These are phyloP conservation scores for Eupeodes corollae DNA, from an alignment of 1,140 invertebrate genomes.

Conservation along the genomic window DNA sequence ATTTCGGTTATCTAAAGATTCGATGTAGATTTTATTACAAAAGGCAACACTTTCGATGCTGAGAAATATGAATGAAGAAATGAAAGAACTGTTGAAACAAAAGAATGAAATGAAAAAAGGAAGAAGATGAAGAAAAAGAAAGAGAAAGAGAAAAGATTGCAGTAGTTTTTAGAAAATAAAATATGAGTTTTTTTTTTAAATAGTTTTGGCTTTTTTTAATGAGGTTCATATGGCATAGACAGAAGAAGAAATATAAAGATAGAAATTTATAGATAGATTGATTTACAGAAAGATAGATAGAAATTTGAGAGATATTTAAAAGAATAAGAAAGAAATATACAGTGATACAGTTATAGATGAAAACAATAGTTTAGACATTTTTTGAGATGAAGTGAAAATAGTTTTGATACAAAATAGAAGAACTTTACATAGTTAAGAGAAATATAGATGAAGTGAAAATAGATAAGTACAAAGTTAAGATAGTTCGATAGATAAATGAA, in stretches of 20 bases:
- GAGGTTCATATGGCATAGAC: no score
- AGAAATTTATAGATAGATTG: constrained; percentile 9
- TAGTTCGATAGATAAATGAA: no score
- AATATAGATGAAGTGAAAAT: constrained; percentile 9
- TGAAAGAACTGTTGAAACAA: background rate
- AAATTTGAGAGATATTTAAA: constrained; percentile 14
- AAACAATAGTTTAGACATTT: constrained; percentile 8
- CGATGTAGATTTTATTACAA: no score
- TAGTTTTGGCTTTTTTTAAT: constrained; percentile 32
- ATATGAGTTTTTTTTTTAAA: constrained; percentile 20
- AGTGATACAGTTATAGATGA: constrained; percentile 13
- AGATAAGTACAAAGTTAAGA: background rate
- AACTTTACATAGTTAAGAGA: constrained; percentile 3
- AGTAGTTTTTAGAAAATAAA: background rate
- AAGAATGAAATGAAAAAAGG: background rate
- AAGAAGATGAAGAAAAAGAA: background rate
- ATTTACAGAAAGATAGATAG: constrained; percentile 18
- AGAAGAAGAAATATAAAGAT: no score
- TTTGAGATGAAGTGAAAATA: constrained; percentile 9
- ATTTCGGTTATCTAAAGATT: no score
- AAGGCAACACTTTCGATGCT: no score
- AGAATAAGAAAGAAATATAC: constrained; percentile 1
- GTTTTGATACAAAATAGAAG: constrained; percentile 8
- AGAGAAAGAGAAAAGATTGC: background rate
- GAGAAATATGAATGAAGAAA: background rate